Conservation (phyloP, 2,113 vertebrate genomes). For the Cichladusa arquata region DNA sequence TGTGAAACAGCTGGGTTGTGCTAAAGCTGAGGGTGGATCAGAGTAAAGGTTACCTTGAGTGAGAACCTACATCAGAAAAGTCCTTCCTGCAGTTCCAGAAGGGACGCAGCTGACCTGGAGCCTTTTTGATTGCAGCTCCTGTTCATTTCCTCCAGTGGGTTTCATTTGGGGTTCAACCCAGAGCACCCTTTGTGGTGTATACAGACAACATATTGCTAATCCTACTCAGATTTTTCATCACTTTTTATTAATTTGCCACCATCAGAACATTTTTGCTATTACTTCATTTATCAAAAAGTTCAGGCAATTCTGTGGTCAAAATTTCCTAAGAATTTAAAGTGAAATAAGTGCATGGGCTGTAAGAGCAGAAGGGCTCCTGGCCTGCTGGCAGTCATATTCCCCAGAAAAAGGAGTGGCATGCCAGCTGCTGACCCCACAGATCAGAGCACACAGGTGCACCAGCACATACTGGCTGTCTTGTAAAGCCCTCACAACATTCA, state of each 20-base stretch:
- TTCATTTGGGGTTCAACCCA: not conserved
- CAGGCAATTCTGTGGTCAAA: not conserved
- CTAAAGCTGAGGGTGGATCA: not conserved
- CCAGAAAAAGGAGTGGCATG: not conserved
- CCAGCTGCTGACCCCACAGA: not conserved
- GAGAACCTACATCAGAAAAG: accelerated
- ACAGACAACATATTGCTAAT: not conserved
- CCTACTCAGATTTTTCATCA: not conserved
- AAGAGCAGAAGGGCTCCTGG: not conserved
- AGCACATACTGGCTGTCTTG: not conserved
- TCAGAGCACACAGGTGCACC: not conserved
- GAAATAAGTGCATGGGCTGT: not conserved
- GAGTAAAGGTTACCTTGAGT: not conserved
- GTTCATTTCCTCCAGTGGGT: not conserved
- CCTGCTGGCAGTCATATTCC: not conserved
- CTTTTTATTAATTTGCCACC: not conserved
- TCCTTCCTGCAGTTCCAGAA: not conserved
- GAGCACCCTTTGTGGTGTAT: not conserved
- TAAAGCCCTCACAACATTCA: not conserved
- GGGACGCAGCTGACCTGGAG: not conserved
- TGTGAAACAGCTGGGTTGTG: not conserved
- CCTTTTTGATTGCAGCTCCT: not conserved
- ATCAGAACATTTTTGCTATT: not conserved
- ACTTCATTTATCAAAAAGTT: not conserved
- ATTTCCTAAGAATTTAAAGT: not conserved